Evolutionary conservation across 2,113 vertebrate species (phyloP).

Genomic region (Ceyx cyanopectus): DNA sequence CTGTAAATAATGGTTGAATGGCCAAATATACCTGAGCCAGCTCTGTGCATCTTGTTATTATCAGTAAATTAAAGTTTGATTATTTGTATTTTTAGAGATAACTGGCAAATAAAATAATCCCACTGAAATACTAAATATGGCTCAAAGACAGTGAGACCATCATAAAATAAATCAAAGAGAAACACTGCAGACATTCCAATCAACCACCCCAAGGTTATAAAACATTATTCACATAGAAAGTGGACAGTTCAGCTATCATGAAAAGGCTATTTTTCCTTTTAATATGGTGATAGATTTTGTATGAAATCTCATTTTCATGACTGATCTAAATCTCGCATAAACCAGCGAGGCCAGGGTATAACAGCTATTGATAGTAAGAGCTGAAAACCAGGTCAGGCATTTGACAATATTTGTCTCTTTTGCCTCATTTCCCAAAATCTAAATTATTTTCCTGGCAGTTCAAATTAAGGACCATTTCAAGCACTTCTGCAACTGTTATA

Average conservation of each 20-base stretch:
- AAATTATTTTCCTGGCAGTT: conserved; percentile 33
- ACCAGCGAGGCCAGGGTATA: background rate
- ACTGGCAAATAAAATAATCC: background rate
- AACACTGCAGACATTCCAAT: background rate
- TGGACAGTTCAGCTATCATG: background rate
- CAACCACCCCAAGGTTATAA: background rate
- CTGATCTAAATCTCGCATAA: conserved; percentile 19
- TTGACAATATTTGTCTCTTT: conserved; percentile 27
- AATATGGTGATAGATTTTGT: conserved; percentile 5
- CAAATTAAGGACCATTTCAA: conserved; percentile 37
- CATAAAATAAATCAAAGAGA: background rate
- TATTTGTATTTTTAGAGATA: background rate
- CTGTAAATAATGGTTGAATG: background rate
- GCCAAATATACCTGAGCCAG: background rate
- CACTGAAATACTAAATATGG: background rate
- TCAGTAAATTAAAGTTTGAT: background rate
- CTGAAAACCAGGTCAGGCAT: conserved; percentile 30
- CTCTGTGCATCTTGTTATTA: background rate
- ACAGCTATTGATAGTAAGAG: background rate
- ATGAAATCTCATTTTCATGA: background rate
- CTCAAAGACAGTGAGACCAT: background rate
- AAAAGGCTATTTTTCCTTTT: conserved; percentile 17
- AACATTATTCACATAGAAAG: background rate
- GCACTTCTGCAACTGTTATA: conserved; percentile 30
- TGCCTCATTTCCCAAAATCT: conserved; percentile 17